A percentile compares a stretch with the other conserved stretches of the same genome.
These are phyloP conservation scores for Phycodurus eques DNA, from an alignment of 2,113 vertebrate species.

Conservation along the genomic window DNA sequence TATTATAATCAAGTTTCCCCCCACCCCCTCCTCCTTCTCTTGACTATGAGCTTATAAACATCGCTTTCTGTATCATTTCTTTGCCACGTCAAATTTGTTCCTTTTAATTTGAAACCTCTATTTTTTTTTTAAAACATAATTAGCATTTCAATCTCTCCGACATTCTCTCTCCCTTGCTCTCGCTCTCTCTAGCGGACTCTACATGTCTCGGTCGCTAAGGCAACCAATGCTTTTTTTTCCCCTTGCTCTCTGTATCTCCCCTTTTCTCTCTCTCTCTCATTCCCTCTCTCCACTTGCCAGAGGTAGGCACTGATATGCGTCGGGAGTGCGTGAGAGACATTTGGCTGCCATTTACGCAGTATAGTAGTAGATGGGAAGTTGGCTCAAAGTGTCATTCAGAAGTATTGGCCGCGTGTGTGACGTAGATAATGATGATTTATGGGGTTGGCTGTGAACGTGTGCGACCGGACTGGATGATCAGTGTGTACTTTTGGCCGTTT, in stretches of 20 bases:
- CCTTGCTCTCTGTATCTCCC: conserved; percentile 60
- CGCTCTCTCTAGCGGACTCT: conserved; percentile 64
- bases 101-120: conserved; percentile 55
- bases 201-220: conserved; percentile 80
- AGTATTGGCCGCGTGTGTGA: conserved; percentile 40
- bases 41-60: conserved; percentile 49
- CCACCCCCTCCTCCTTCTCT: too few relatives aligned
- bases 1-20: conserved; percentile 52
- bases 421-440: conserved; percentile 54
- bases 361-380: conserved; percentile 50
- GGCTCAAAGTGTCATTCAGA: conserved; percentile 48
- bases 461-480: conserved; percentile 20
- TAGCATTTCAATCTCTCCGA: conserved; percentile 77
- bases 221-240: conserved; percentile 77
- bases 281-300: conserved; percentile 72
- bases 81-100: conserved; percentile 56
- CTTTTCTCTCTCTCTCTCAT: conserved; percentile 69
- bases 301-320: conserved; percentile 77
- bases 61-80: conserved; percentile 45
- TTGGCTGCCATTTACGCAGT: conserved; percentile 55
- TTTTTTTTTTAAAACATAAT: conserved; percentile 52
- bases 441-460: conserved; percentile 51
- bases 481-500: conserved; percentile 33
- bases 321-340: conserved; percentile 44
- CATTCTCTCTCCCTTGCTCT: conserved; percentile 47